A percentile compares a stretch with the other conserved stretches of the same genome.
Evolutionary conservation across 2,113 vertebrate genomes (phyloP).

Genomic region (Polypterus bichir): DNA sequence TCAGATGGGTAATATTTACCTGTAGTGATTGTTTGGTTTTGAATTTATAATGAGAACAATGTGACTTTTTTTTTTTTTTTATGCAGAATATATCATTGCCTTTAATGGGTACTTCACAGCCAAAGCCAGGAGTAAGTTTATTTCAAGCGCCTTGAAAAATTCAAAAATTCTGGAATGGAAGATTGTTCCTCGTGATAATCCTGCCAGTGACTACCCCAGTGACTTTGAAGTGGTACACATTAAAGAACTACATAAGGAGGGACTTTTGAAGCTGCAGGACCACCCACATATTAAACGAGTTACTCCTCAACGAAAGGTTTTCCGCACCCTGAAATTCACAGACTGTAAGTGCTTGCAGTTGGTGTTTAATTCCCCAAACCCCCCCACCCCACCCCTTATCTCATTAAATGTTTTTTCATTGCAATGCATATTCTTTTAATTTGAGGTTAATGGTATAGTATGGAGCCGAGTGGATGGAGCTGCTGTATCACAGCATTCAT

Average conservation of each 20-base stretch:
- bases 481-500: no score
- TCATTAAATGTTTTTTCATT: no score
- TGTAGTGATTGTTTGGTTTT: not conserved
- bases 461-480: no score
- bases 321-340: slow-evolving; percentile 73
- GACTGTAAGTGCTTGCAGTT: slow-evolving; percentile 60
- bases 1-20: not conserved
- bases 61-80: slow-evolving; percentile 17
- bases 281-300: slow-evolving; percentile 95
- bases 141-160: slow-evolving; percentile 77
- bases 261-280: slow-evolving; percentile 71
- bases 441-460: no score
- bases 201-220: slow-evolving; percentile 89
- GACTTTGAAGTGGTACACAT: slow-evolving; percentile 95
- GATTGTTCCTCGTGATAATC: slow-evolving; percentile 85
- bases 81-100: slow-evolving; percentile 84
- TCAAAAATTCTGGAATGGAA: slow-evolving; percentile 69
- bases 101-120: slow-evolving; percentile 88
- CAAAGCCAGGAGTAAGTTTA: slow-evolving; percentile 84
- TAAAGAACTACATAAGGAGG: slow-evolving; percentile 60
- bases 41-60: no score
- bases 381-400: no score
- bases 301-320: slow-evolving; percentile 83
- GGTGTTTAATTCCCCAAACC: no score
- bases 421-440: no score